Percentiles rank a stretch among this genome's conserved stretches.
These are phyloP conservation scores for Dasyprocta punctata DNA, from an alignment of 2,113 vertebrate species.

Conservation along the genomic window DNA sequence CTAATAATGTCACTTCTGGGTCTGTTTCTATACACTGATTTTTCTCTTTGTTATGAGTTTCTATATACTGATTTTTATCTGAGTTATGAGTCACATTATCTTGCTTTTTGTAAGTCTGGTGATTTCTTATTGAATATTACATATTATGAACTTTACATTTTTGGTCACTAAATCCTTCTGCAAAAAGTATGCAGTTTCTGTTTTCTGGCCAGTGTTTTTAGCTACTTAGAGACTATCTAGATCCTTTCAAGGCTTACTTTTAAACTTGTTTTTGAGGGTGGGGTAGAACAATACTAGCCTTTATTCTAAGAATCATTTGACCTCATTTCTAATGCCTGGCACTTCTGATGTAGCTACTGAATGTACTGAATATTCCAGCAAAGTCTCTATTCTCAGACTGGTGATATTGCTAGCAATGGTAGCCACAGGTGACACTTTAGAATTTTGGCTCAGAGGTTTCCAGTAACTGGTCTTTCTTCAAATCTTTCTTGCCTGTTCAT, in stretches of 20 bases:
- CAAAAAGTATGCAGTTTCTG: not conserved
- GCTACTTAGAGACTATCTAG: not conserved
- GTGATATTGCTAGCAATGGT: no score
- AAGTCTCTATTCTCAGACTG: not conserved
- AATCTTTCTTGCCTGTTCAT: not conserved
- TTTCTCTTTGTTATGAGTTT: not conserved
- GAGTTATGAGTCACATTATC: not conserved
- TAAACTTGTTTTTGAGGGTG: not conserved
- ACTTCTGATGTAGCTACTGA: not conserved
- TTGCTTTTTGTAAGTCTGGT: not conserved
- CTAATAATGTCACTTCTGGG: not conserved
- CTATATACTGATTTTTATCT: not conserved
- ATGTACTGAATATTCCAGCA: not conserved
- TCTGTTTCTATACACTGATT: slow-evolving; percentile 2
- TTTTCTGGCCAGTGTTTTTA: not conserved
- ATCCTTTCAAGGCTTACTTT: not conserved
- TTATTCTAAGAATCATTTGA: not conserved
- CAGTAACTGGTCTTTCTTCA: not conserved
- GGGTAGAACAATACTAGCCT: not conserved
- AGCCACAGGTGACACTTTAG: not conserved
- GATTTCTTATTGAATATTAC: not conserved
- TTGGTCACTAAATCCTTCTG: not conserved
- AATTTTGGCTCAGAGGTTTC: not conserved
- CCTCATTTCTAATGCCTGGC: not conserved
- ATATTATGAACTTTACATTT: not conserved